Evolutionary conservation across 92 coral and sea anemone genomes (phyloP), one percentile per base, ranked within the genome.

Genomic region (Palythoa caribaeorum): DNA sequence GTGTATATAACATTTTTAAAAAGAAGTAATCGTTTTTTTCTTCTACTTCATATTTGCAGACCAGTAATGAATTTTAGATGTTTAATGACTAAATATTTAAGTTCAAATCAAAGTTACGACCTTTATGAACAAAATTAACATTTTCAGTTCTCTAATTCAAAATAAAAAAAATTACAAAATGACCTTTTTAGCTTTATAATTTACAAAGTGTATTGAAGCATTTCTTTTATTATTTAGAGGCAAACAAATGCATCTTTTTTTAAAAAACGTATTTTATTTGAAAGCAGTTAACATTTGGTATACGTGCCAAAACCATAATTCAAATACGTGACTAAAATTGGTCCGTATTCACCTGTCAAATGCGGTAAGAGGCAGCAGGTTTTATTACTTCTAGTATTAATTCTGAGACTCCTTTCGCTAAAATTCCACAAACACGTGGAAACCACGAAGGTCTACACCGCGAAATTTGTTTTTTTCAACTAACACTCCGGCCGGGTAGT

Each of bases 341-440:
- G 62, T 44, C 39, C 50, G 66, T 50, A 9, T 71, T 19, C 50
- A 54, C 59, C 59, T 83, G 15, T 37, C 48, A 65, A 81, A 66
- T 48, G 40, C 55, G 59, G 77, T 20, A 14, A 84, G 48, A 84
- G 28, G 6, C 75, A 36, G 44, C 75, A 35, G 75, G 44, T 70
- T 70, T 59, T 13, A 10, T 38, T 9, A 35, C 9, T 35, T 70
- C 75, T 70, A 9, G 40, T 38, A 70, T 35, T 17, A 17, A 70
- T 36, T 70, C 75, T 36, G 11, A 2, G 6, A 9, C 17, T 70
- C 17, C 47, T 16, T 35, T 28, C 5, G 13, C 13, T 17, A 3
- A 14, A 4, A 65, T 9, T 70, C 9, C 37, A 10, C 75, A 36
- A 70, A 70, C 75, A 70, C 75, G 75, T 70, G 75, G 75, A 70